Conservation (phyloP, 2,888 invertebrate genomes). For the Limnephilus auricula region DNA sequence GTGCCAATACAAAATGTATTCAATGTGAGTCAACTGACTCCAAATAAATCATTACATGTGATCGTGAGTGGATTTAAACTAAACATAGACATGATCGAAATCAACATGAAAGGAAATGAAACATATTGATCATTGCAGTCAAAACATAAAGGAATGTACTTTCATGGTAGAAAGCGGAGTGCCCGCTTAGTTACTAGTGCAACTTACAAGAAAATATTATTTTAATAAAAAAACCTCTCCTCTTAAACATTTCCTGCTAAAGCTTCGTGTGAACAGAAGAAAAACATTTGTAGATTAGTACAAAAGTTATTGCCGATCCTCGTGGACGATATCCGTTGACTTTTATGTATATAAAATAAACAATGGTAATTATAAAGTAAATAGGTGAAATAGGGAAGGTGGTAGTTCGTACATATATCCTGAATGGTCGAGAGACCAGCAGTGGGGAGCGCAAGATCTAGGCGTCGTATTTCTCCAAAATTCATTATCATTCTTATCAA, state of each 20-base stretch:
- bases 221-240: slow-evolving; percentile 64
- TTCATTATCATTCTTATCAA: background rate
- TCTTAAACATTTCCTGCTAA: slow-evolving; percentile 66
- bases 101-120: slow-evolving; percentile 50
- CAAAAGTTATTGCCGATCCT: slow-evolving; percentile 54
- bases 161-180: slow-evolving; percentile 30
- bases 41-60: slow-evolving; percentile 83
- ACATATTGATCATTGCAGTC: slow-evolving; percentile 52
- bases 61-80: slow-evolving; percentile 79
- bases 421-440: background rate
- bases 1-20: slow-evolving; percentile 73
- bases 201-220: slow-evolving; percentile 62
- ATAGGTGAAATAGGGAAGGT: slow-evolving; percentile 30
- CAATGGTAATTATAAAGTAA: slow-evolving; percentile 43
- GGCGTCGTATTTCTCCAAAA: background rate
- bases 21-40: slow-evolving; percentile 52
- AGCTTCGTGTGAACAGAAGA: slow-evolving; percentile 66
- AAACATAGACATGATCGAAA: slow-evolving; percentile 54
- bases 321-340: slow-evolving; percentile 20
- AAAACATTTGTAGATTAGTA: slow-evolving; percentile 67
- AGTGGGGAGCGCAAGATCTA: background rate
- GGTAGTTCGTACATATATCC: background rate
- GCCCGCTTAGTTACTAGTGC: slow-evolving; percentile 59
- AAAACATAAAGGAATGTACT: slow-evolving; percentile 48
- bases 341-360: slow-evolving; percentile 14